Base-by-base conservation (phyloP, 2,113 vertebrate genomes). In the Clinocottus analis region DNA sequence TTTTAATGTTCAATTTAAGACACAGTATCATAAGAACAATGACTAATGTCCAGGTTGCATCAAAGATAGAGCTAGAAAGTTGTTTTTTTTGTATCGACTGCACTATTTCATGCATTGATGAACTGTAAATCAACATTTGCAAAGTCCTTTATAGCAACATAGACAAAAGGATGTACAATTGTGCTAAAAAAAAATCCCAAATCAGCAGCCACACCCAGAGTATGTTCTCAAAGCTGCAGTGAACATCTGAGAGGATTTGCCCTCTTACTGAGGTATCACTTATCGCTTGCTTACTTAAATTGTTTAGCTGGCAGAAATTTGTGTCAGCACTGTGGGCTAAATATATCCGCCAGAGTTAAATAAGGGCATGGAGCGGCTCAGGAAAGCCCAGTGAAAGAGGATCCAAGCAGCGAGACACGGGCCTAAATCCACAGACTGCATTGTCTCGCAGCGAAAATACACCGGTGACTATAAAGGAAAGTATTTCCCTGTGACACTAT, bases 371-470 rank as follows among this genome's bases (percentile, higher is more conserved):
- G 74, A 89, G 90, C 84, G 21, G 90, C 89, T 88, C 91, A 94
- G 94, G 93, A 93, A 93, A 94, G 91, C 94, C 93, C 91, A 68
- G 5, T 86, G 94, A 91, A 94, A 95, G 90, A 86, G 43, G 93
- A 94, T 87, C 91, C 87, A 83, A 70, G 25, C 75, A 64, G 82
- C 80, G 72, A 90, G 87, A 88, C 83, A 25, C 6, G 27, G 87
- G 77, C 75, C 79, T 86, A 79, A 94, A 93, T 77, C 83, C 86
- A 93, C 86, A 80, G 90, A 88, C 90, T 83, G 78, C 93, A 94
- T 95, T 95, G 93, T 95, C 92, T 93, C 67, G 25, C 86, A 82
- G 89, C 89, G 88, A 85, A 93, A 95, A 95, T 94, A 95, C 88
- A 93, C 68, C 89, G 73, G 83, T 95, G 94, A 93, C 94, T 91